A percentile compares a stretch with the other conserved stretches of the same genome.
phyloP scores from a whole-genome alignment of 2,113 vertebrate species.

The Martes martes region DNA sequence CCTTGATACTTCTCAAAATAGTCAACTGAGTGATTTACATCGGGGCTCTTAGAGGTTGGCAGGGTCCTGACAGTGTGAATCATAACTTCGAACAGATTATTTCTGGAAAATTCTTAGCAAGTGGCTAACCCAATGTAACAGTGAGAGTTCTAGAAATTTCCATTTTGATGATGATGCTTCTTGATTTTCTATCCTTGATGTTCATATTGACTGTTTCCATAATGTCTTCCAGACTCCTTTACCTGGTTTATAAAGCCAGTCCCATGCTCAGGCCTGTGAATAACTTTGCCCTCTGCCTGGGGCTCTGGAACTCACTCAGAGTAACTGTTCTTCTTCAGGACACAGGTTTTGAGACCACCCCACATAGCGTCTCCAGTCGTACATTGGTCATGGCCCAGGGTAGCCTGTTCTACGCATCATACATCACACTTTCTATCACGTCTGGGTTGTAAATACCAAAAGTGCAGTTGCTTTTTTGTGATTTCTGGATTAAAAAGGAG shows the following conservation, averaged over 20 bases:
- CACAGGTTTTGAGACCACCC: neutral
- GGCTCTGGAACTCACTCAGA: neutral
- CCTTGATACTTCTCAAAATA: neutral
- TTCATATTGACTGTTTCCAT: neutral
- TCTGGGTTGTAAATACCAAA: neutral
- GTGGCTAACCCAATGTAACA: neutral
- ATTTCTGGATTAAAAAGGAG: neutral
- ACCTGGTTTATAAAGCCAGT: neutral
- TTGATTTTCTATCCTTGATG: neutral
- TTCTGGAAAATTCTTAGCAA: neutral
- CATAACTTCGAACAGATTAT: neutral
- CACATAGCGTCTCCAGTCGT: neutral
- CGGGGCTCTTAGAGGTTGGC: accelerated
- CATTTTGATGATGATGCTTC: neutral
- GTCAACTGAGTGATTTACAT: neutral
- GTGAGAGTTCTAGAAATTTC: neutral
- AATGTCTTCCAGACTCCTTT: neutral
- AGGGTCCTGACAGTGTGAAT: neutral
- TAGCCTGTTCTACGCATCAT: accelerated
- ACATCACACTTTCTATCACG: neutral
- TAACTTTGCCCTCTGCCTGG: neutral
- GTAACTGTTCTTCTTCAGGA: neutral
- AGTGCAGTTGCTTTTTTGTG: accelerated
- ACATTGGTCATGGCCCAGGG: accelerated
- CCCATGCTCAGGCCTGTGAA: neutral